A percentile compares a stretch with the other conserved stretches of the same genome.
These are phyloP conservation scores for Hemiscyllium ocellatum DNA, from an alignment of 2,113 vertebrate species.

Conservation along the genomic window DNA sequence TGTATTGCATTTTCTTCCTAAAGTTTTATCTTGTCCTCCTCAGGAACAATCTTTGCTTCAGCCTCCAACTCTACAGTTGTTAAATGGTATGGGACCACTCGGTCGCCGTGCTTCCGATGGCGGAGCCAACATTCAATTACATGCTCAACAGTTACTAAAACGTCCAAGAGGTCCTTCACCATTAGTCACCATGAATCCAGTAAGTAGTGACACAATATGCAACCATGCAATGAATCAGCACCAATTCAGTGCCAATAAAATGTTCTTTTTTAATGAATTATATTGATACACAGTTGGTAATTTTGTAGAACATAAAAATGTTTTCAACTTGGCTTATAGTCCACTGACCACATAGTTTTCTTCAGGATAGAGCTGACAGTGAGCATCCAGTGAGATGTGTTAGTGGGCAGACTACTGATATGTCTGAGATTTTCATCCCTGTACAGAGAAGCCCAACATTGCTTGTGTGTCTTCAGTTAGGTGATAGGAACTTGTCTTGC, in stretches of 20 bases:
- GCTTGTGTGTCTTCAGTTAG: neutral
- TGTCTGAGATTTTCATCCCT: neutral
- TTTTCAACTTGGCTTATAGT: neutral
- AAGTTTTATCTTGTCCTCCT: slow-evolving; percentile 4
- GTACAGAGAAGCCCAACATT: neutral
- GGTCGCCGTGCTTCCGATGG: slow-evolving; percentile 92
- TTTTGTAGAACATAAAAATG: neutral
- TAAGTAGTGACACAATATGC: slow-evolving; percentile 53
- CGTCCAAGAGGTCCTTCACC: slow-evolving; percentile 90
- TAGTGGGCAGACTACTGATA: neutral
- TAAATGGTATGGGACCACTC: slow-evolving; percentile 96
- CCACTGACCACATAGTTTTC: neutral
- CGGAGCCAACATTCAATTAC: slow-evolving; percentile 92
- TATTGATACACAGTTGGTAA: too few relatives aligned
- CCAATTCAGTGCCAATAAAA: neutral
- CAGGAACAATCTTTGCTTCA: slow-evolving; percentile 94
- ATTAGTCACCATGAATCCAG: slow-evolving; percentile 82
- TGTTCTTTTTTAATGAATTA: neutral
- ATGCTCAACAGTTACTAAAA: slow-evolving; percentile 88
- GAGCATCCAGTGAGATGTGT: neutral
- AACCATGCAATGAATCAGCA: neutral
- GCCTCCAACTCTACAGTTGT: slow-evolving; percentile 87
- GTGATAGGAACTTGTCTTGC: neutral
- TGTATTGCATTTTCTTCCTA: neutral
- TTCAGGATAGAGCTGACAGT: neutral